Base-by-base conservation (phyloP, 2,113 vertebrate species). In the Macroglossus sobrinus region DNA sequence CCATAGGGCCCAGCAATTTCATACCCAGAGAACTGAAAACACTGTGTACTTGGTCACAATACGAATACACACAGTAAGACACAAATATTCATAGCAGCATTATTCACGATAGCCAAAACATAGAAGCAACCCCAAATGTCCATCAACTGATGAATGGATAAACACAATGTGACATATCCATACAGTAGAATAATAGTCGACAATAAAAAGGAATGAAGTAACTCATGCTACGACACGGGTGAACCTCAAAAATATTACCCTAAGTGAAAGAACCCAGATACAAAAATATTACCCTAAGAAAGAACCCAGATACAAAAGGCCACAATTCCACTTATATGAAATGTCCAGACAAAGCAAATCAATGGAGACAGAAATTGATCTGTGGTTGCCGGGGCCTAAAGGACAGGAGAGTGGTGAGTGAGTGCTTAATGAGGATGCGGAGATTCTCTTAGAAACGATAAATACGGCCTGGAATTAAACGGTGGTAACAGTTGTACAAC, bases 221-320 rank as follows among this genome's bases (percentile, higher is more conserved):
- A 21, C n/a, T 50, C 1, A 0, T 1, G 6, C 43, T 13, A 2
- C 24, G 3, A 14, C 47, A 33, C 0, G 0, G 18, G 3, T 1
- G 24, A 26, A 18, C 30, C n/a, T 74, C 16, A 5, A 19, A 66
- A 53, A 5, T 53, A 21, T 5, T 0, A 1, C 1, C 1, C 57
- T 57, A 28, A 33, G 26, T 15, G 53, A 50, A 21, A 81, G 16
- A 64, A 21, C 5, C 15, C 50, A 64, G 35, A 76, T 22, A 19
- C 3, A 3, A 13, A 30, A 80, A 5, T 53, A 21, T 5, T 0
- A 1, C 1, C 1, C 57, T 57, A 28, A 33, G 26, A 50, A 21
- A 81, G 16, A 64, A 21, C 5, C 15, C 50, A 64, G 35, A 76
- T 22, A 19, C 3, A 3, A 13, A 30, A 80, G 28, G 35, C 33